Percentiles rank a stretch among this genome's conserved stretches.
These are phyloP conservation scores for Darevskia nairensis DNA, from an alignment of 2,797 vertebrate genomes.

Conservation along the genomic window DNA sequence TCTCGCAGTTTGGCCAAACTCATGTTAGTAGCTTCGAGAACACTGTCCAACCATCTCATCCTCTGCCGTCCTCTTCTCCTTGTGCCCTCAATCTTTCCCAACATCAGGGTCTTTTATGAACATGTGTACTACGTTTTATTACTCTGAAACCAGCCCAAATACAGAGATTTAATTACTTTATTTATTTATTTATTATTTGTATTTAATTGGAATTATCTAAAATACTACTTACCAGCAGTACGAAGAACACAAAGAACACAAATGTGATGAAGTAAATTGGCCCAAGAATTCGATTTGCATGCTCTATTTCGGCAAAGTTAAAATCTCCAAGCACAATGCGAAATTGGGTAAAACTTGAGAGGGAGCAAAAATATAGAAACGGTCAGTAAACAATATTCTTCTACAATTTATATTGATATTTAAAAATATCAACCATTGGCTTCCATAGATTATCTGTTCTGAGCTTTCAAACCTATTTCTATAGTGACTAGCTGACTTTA, in stretches of 20 bases:
- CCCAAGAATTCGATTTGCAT: slow-evolving; percentile 74
- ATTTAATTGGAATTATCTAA: not conserved
- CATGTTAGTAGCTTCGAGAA: too few relatives aligned
- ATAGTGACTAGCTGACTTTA: not conserved
- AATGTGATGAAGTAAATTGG: slow-evolving; percentile 81
- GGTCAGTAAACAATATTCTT: not conserved
- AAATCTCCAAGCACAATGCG: slow-evolving; percentile 81
- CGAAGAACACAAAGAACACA: slow-evolving; percentile 80
- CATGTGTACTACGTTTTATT: not conserved
- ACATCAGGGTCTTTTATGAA: not conserved
- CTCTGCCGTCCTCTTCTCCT: too few relatives aligned
- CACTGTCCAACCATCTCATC: too few relatives aligned
- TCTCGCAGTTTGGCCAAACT: too few relatives aligned
- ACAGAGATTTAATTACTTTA: not conserved
- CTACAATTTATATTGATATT: not conserved
- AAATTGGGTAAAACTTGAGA: slow-evolving; percentile 79
- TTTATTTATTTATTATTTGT: not conserved
- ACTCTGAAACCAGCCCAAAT: not conserved
- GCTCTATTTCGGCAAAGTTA: slow-evolving; percentile 76
- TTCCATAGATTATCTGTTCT: not conserved
- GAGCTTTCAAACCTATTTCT: not conserved
- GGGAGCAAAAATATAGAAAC: slow-evolving; percentile 40
- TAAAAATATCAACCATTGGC: not conserved
- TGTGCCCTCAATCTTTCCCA: too few relatives aligned
- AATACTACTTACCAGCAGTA: slow-evolving; percentile 75